Conservation (phyloP, 2,113 vertebrate genomes). For the Fulica atra region DNA sequence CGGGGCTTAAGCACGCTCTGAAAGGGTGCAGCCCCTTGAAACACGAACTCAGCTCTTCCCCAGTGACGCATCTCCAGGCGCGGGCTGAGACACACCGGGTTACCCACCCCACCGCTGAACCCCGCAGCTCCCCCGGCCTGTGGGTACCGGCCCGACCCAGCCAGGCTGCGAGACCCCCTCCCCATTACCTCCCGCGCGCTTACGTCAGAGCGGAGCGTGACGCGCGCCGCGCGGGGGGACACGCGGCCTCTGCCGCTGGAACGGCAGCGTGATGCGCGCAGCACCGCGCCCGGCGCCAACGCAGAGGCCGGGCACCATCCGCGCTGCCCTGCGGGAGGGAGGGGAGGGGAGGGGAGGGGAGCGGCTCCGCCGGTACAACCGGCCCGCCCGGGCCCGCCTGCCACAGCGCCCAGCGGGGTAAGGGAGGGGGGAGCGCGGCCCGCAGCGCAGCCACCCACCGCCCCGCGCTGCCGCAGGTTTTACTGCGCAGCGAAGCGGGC, state of each 20-base stretch:
- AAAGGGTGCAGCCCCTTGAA: not conserved
- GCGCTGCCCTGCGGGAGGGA: not conserved
- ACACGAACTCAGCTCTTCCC: not conserved
- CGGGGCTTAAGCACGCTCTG: not conserved
- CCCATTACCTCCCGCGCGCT: not conserved
- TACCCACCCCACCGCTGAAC: not conserved
- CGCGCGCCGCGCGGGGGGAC: too few relatives aligned
- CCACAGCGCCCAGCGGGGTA: not conserved
- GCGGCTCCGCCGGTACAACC: not conserved
- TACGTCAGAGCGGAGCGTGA: not conserved
- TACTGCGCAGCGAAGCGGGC: not conserved
- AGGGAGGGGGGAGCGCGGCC: not conserved
- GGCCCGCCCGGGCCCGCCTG: not conserved
- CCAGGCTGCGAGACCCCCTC: not conserved
- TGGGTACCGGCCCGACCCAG: accelerated
- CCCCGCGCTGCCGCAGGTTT: not conserved
- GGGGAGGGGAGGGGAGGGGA: too few relatives aligned
- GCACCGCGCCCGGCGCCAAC: not conserved
- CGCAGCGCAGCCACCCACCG: not conserved
- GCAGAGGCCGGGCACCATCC: not conserved
- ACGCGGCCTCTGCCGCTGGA: accelerated
- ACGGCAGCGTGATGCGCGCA: not conserved
- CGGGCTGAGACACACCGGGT: not conserved
- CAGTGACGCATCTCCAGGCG: not conserved
- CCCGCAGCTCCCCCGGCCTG: not conserved